Conservation (phyloP, 2,797 vertebrate genomes). For the Cichlasoma orientale region DNA sequence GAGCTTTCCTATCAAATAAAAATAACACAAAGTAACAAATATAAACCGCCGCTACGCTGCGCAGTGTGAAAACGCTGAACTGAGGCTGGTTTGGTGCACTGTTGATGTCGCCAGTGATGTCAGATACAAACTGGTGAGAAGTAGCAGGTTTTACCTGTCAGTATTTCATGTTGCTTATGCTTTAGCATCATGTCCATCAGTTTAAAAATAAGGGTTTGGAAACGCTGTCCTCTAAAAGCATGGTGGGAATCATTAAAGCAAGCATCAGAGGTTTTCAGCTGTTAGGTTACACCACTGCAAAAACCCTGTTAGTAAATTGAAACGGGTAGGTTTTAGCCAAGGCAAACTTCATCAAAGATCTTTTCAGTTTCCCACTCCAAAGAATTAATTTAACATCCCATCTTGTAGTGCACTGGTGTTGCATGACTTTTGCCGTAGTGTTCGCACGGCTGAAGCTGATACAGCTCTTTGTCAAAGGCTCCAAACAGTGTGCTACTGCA, state of each 20-base stretch:
- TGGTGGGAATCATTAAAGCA: not conserved
- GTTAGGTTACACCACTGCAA: not conserved
- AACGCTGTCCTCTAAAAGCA: not conserved
- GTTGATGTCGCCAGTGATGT: not conserved
- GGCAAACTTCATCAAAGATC: not conserved
- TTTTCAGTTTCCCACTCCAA: slow-evolving; percentile 3
- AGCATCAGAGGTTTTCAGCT: not conserved
- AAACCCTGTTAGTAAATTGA: not conserved
- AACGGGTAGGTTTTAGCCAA: not conserved
- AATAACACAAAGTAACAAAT: slow-evolving; percentile 42
- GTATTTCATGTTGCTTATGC: not conserved
- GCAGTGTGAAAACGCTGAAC: slow-evolving; percentile 11
- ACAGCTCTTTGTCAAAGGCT: slow-evolving; percentile 34
- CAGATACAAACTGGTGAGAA: not conserved
- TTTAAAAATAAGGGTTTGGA: not conserved
- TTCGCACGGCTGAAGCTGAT: slow-evolving; percentile 11
- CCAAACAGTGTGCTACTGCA: not conserved
- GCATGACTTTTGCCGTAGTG: slow-evolving; percentile 2
- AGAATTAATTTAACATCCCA: not conserved
- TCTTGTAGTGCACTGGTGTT: slow-evolving; percentile 9
- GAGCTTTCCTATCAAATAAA: slow-evolving; percentile 47
- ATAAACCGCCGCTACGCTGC: not conserved
- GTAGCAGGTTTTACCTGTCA: not conserved
- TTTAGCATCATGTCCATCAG: not conserved
- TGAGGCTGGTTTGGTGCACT: slow-evolving; percentile 11